Conservation (phyloP, 2,888 invertebrate species). For the Sceliomorpha sp. region DNA sequence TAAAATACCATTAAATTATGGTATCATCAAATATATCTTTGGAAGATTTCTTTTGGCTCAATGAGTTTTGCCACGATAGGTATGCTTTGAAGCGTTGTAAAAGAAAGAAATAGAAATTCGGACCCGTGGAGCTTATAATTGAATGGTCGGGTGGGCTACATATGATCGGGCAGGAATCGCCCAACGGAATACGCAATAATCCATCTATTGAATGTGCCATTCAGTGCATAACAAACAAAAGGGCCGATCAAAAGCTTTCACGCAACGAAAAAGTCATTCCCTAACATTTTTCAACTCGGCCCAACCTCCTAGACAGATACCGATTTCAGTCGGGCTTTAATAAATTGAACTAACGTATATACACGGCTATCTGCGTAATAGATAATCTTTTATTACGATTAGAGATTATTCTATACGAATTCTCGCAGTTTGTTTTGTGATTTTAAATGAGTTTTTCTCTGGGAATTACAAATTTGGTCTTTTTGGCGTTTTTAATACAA, state of each 20-base stretch:
- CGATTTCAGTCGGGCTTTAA: conserved; percentile 35
- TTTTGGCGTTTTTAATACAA: too few relatives aligned
- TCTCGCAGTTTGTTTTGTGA: too few relatives aligned
- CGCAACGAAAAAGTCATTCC: conserved; percentile 61
- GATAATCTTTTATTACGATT: too few relatives aligned
- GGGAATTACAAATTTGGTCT: too few relatives aligned
- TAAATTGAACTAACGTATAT: too few relatives aligned
- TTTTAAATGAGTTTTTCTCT: too few relatives aligned
- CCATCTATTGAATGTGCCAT: conserved; percentile 64
- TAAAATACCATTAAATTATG: too few relatives aligned
- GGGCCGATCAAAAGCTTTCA: conserved; percentile 65
- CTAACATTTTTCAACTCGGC: conserved; percentile 57
- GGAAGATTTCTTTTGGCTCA: conserved; percentile 8
- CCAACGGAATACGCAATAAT: conserved; percentile 56
- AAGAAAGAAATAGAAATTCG: conserved; percentile 53
- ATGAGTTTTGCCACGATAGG: conserved; percentile 7
- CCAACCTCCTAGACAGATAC: conserved; percentile 36
- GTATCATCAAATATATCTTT: conserved; percentile 3
- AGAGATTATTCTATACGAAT: too few relatives aligned
- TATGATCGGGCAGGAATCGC: conserved; percentile 44
- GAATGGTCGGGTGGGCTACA: conserved; percentile 49
- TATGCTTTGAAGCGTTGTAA: conserved; percentile 20
- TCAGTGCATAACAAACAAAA: conserved; percentile 68
- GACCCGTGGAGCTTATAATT: conserved; percentile 59
- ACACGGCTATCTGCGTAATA: too few relatives aligned